Conservation (phyloP, 2,113 vertebrate species). For the Synchiropus splendidus region DNA sequence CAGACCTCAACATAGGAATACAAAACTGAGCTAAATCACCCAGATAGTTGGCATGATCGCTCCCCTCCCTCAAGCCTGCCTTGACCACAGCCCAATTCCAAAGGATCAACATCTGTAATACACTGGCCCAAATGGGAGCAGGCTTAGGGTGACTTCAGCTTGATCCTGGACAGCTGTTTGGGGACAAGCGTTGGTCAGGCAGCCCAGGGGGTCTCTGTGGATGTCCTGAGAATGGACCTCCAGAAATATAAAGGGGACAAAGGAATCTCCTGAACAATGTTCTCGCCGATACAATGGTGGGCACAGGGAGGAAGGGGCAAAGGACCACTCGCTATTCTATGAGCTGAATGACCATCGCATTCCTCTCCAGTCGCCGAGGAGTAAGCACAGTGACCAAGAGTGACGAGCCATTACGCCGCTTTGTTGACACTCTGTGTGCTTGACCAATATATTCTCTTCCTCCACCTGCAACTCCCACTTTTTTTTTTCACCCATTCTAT, state of each 20-base stretch:
- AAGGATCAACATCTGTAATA: constrained; percentile 67
- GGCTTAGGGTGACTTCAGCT: constrained; percentile 54
- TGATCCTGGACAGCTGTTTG: constrained; percentile 64
- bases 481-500: constrained; percentile 2
- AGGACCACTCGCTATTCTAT: constrained; percentile 55
- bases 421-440: constrained; percentile 53
- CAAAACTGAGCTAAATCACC: constrained; percentile 36
- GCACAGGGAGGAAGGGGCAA: constrained; percentile 54
- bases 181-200: constrained; percentile 35
- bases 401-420: constrained; percentile 52
- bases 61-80: constrained; percentile 12
- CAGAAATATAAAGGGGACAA: constrained; percentile 59
- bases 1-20: constrained; percentile 40
- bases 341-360: constrained; percentile 59
- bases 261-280: constrained; percentile 58
- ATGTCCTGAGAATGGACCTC: constrained; percentile 56
- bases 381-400: constrained; percentile 53
- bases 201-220: constrained; percentile 45
- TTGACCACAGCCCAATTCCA: constrained; percentile 28
- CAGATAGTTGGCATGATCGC: no score
- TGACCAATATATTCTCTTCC: constrained; percentile 50
- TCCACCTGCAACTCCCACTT: constrained; percentile 10
- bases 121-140: constrained; percentile 43
- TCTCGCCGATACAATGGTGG: constrained; percentile 52
- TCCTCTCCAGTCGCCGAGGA: constrained; percentile 57